Base-by-base conservation (phyloP, 2,888 invertebrate genomes). In the Platycheirus albimanus region DNA sequence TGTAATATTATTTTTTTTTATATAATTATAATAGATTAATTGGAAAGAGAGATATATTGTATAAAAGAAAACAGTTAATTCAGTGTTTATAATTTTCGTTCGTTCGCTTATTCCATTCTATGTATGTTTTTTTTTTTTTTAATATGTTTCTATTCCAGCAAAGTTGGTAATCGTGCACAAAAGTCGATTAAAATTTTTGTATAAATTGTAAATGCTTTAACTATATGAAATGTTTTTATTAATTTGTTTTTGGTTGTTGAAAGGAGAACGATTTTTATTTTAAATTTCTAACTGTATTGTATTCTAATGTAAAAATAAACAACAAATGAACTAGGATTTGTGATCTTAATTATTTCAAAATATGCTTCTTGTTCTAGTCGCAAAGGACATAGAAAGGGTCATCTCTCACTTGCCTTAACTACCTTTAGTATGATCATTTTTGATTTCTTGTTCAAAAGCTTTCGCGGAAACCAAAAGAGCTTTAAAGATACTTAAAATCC, bases 1-100 rank as follows among this genome's bases (percentile, higher is more conserved):
- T 72, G 41, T 76, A 75, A 71, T 66, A 30, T 49, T 47, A 71
- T 11, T 61, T 61, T 64, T 64, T 20, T 64, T 76, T 20, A n/a
- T 77, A 77, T 51, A 38, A 24, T 80, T 51, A 56, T 52, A 71
- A 45, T 47, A 69, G 54, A 33, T 8, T 33, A 47, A 61, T 52
- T 45, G 61, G 19, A 61, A 43, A 61, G 15, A 58, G 30, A n/a
- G 30, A 33, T 17, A 45, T 30, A 61, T 30, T 41, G 28, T 38
- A 19, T 45, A 61, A 61, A 33, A 8, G 30, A 54, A 45, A 61
- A 61, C n/a, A 17, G 3, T 45, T 30, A 8, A 33, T 8, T 7
- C 11, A 28, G 1, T 10, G 0, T 11, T 13, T 41, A 7, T 41
- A 13, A 13, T 3, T 13, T 41, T 13, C n/a, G n/a, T n/a, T n/a